Percentiles rank a stretch among this genome's conserved stretches.
phyloP scores from a whole-genome alignment of 2,888 invertebrate species.

The Eumacrocentrus americanus region DNA sequence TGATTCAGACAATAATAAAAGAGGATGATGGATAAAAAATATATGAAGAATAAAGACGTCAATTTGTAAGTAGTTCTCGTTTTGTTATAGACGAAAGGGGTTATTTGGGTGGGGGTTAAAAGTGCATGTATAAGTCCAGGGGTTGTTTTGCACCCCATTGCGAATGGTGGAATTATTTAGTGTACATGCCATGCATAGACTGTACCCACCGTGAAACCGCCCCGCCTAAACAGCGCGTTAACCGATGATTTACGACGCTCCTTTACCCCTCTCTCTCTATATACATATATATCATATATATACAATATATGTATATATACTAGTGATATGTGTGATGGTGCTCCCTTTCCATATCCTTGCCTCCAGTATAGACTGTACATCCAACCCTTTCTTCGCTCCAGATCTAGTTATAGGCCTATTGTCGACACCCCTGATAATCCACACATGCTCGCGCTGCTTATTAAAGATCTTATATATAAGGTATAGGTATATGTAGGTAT shows the following conservation, averaged over 20 bases:
- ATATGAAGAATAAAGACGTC: slow-evolving; percentile 40
- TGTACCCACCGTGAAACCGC: slow-evolving; percentile 62
- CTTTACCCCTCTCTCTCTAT: slow-evolving; percentile 18
- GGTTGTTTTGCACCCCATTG: slow-evolving; percentile 42
- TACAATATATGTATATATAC: not conserved
- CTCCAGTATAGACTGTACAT: slow-evolving; percentile 16
- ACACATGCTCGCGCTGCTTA: slow-evolving; percentile 48
- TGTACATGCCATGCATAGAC: slow-evolving; percentile 52
- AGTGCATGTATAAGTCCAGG: slow-evolving; percentile 23
- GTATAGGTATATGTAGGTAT: too few species aligned
- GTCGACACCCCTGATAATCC: slow-evolving; percentile 44
- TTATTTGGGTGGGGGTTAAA: slow-evolving; percentile 8
- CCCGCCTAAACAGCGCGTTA: slow-evolving; percentile 61
- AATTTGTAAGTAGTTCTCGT: slow-evolving; percentile 35
- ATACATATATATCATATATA: not conserved
- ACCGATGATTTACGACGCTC: slow-evolving; percentile 59
- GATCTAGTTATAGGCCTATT: slow-evolving; percentile 45
- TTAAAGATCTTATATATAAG: too few species aligned
- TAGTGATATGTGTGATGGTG: not conserved
- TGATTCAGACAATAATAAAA: not conserved
- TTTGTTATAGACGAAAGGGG: not conserved
- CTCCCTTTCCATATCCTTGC: slow-evolving; percentile 14
- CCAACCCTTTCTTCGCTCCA: slow-evolving; percentile 38
- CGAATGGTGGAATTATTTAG: slow-evolving; percentile 60
- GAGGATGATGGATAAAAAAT: slow-evolving; percentile 1